Percentiles rank a stretch among this genome's conserved stretches.
Evolutionary conservation across 2,888 invertebrate genomes (phyloP).

Genomic region (Sepioteuthis lessoniana): DNA sequence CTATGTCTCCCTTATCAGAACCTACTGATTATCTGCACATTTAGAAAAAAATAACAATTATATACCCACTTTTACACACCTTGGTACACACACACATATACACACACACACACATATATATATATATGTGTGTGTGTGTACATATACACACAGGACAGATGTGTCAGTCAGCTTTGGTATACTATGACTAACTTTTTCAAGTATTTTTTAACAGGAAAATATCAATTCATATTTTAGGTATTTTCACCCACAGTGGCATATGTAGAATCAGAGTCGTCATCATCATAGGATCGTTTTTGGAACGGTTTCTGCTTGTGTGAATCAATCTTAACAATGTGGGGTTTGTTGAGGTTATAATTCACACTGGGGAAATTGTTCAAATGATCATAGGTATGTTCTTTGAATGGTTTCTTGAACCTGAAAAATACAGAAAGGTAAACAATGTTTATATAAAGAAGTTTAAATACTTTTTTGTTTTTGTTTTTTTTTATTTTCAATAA

Average conservation of each 20-base stretch:
- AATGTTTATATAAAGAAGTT: not conserved
- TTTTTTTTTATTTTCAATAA: too few relatives aligned
- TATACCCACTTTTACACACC: too few relatives aligned
- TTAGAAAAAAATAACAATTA: too few relatives aligned
- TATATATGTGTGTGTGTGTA: too few relatives aligned
- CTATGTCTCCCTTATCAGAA: too few relatives aligned
- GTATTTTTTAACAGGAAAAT: not conserved
- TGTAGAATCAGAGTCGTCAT: slow-evolving; percentile 35
- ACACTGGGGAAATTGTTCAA: not conserved
- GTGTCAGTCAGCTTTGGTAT: not conserved
- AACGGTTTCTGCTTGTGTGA: not conserved
- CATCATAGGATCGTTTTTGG: not conserved
- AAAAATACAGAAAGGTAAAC: not conserved
- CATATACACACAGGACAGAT: not conserved
- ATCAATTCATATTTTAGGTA: not conserved
- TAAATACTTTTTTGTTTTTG: too few relatives aligned
- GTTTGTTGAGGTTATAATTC: not conserved
- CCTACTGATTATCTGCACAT: too few relatives aligned
- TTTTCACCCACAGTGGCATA: slow-evolving; percentile 39
- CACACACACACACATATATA: not conserved
- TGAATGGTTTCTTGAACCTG: not conserved
- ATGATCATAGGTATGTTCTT: slow-evolving; percentile 35
- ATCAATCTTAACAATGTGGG: not conserved
- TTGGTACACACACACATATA: not conserved
- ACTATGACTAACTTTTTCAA: not conserved